Percentiles rank a stretch among this genome's conserved stretches.
These are phyloP conservation scores for Ditylenchus weischeri DNA, from an alignment of 2,888 invertebrate genomes.

Conservation along the genomic window DNA sequence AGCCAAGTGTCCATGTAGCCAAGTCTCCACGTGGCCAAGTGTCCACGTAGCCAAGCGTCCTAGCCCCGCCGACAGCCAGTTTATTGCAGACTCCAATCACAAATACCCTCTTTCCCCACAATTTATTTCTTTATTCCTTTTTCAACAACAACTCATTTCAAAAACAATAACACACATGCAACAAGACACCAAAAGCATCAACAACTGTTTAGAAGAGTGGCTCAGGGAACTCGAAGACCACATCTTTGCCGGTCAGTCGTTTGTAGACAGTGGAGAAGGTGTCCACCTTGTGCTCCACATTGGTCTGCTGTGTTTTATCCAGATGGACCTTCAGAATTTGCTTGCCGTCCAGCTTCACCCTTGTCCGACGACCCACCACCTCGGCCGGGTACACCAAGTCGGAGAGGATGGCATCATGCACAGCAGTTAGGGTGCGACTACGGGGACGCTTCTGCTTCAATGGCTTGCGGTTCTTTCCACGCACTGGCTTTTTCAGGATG, in stretches of 20 bases:
- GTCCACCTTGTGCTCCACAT: slow-evolving; percentile 94
- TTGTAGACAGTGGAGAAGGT: slow-evolving; percentile 98
- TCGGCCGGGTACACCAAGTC: slow-evolving; percentile 98
- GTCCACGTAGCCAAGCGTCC: too few relatives aligned
- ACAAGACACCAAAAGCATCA: slow-evolving; percentile 1
- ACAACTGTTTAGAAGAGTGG: slow-evolving; percentile 64
- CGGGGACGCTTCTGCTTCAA: slow-evolving; percentile 74
- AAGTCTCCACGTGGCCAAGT: too few relatives aligned
- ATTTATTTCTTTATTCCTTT: too few relatives aligned
- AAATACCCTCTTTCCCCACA: too few relatives aligned
- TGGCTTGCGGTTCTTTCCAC: slow-evolving; percentile 66
- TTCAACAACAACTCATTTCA: too few relatives aligned
- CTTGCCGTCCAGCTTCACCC: slow-evolving; percentile 90
- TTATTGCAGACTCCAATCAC: too few relatives aligned
- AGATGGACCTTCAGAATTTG: slow-evolving; percentile 80
- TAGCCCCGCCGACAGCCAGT: too few relatives aligned
- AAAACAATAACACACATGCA: neutral
- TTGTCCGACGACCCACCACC: slow-evolving; percentile 95
- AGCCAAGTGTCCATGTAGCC: too few relatives aligned
- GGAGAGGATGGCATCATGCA: slow-evolving; percentile 92
- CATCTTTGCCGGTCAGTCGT: slow-evolving; percentile 96
- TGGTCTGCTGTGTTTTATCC: slow-evolving; percentile 96
- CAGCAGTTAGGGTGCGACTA: slow-evolving; percentile 84
- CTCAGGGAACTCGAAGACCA: slow-evolving; percentile 98
- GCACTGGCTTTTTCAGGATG: slow-evolving; percentile 95